Conservation (phyloP, 30 jellyfish, hydroid and myxozoan species). For the Sanderia malayensis region DNA sequence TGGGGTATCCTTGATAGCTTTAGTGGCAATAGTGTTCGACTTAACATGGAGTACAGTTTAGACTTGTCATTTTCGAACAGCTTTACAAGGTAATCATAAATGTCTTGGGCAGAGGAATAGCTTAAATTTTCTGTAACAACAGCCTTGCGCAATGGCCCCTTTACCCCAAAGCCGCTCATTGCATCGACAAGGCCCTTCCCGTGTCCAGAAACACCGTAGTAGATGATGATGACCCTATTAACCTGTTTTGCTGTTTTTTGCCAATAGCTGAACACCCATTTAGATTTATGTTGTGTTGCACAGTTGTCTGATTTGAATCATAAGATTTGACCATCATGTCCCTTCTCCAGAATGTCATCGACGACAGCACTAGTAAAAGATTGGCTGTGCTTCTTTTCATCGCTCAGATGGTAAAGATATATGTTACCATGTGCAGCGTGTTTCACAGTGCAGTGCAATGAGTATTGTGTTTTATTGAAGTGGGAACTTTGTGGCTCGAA, state of each 20-base stretch:
- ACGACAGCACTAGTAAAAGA: background rate
- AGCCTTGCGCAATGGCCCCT: constrained; percentile 18
- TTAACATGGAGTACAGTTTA: background rate
- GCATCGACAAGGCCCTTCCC: too few species aligned
- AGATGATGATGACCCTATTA: constrained; percentile 1
- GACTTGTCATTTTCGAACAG: background rate
- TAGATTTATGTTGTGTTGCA: constrained; percentile 9
- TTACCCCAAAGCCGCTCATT: constrained; percentile 29
- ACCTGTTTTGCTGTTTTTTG: background rate
- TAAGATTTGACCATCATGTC: background rate
- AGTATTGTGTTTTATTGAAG: background rate
- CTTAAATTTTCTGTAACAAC: background rate
- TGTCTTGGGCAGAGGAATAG: background rate
- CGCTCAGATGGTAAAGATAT: background rate
- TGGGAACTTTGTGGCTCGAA: constrained; percentile 5
- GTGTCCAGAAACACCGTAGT: constrained; percentile 20
- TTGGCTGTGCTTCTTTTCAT: background rate
- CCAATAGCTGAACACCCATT: background rate
- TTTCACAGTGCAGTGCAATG: constrained; percentile 7
- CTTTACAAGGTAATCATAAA: background rate
- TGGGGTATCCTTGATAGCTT: background rate
- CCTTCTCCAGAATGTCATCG: background rate
- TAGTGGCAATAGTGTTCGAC: background rate
- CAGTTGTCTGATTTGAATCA: constrained; percentile 21
- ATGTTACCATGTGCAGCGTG: background rate